Evolutionary conservation across 1,140 invertebrate genomes (phyloP).

Genomic region (Cardiocondyla obscurior): DNA sequence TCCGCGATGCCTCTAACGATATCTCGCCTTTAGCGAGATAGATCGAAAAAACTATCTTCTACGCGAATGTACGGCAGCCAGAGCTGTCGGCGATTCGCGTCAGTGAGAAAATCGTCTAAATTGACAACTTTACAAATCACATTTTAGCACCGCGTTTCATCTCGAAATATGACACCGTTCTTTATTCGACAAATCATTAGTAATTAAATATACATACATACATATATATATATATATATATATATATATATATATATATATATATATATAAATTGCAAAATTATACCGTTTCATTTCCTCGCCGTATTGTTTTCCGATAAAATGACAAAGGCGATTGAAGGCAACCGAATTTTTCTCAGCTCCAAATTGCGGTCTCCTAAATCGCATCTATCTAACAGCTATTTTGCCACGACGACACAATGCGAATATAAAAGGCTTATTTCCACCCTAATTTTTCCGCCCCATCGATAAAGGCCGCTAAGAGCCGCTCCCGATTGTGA

Average conservation of each 20-base stretch:
- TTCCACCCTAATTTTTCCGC: constrained; percentile 64
- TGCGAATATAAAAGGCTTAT: constrained; percentile 72
- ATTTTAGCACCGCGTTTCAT: background rate
- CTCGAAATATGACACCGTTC: background rate
- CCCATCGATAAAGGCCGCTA: constrained; percentile 66
- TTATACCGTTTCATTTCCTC: background rate
- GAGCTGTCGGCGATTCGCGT: background rate
- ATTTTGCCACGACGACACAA: constrained; percentile 51
- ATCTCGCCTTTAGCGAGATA: constrained; percentile 14
- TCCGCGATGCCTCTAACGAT: constrained; percentile 40
- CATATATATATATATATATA: too few relatives aligned
- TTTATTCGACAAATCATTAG: background rate
- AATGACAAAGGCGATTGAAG: background rate
- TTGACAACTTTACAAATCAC: background rate
- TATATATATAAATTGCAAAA: too few relatives aligned
- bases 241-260: too few relatives aligned
- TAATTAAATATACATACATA: background rate
- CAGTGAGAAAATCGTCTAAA: background rate
- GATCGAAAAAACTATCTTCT: constrained; percentile 1
- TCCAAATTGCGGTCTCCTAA: constrained; percentile 49
- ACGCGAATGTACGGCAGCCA: background rate
- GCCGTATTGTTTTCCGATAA: background rate
- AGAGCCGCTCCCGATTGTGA: constrained; percentile 63
- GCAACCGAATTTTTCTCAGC: background rate
- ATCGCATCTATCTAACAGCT: constrained; percentile 59